phyloP scores from a whole-genome alignment of 2,797 vertebrate genomes.

The Gorsachius magnificus region DNA sequence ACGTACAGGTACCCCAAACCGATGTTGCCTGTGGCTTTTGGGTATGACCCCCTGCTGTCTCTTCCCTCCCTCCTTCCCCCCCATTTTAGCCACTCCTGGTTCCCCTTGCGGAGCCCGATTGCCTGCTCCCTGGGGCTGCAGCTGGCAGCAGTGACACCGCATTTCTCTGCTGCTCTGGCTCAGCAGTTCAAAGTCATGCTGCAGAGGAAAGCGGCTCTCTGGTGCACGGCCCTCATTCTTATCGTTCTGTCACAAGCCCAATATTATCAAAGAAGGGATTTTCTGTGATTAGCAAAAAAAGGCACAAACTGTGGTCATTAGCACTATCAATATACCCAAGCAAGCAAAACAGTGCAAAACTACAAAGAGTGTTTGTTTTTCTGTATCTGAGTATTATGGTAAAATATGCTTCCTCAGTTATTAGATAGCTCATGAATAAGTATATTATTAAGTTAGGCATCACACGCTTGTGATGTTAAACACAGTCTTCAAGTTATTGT shows the following conservation, averaged over 20 bases:
- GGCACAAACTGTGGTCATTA: conserved; percentile 10
- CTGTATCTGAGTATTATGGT: background rate
- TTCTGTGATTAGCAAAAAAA: conserved; percentile 50
- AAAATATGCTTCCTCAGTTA: conserved; percentile 63
- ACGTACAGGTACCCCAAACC: background rate
- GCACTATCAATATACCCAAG: conserved; percentile 18
- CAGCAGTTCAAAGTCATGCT: background rate
- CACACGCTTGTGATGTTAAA: background rate
- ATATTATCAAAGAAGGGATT: conserved; percentile 53
- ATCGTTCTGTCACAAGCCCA: background rate
- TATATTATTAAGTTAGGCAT: background rate
- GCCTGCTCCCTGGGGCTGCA: background rate
- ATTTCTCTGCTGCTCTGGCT: background rate
- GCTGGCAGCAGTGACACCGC: background rate
- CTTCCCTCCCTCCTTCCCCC: background rate
- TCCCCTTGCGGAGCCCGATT: accelerated
- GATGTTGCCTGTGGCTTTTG: background rate
- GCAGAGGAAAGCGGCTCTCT: background rate
- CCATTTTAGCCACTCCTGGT: background rate
- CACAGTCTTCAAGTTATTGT: conserved; percentile 11
- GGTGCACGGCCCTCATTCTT: background rate
- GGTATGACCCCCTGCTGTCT: background rate
- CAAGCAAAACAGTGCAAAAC: background rate
- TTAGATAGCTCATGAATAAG: conserved; percentile 65
- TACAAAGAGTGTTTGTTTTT: conserved; percentile 24